phyloP scores from a whole-genome alignment of 2,888 invertebrate species.

The Eutolmus rufibarbis region DNA sequence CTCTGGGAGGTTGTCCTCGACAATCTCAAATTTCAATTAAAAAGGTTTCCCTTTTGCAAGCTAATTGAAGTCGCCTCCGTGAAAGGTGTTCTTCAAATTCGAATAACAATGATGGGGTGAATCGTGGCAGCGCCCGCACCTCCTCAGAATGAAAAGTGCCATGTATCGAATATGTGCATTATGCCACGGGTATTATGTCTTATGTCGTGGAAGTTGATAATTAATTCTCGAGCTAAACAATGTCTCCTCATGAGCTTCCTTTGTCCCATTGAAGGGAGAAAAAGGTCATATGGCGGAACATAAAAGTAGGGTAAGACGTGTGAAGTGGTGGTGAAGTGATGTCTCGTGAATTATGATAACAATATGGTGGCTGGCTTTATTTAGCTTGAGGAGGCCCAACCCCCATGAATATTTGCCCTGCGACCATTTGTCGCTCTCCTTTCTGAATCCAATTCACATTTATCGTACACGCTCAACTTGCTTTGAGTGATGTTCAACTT shows the following conservation, averaged over 20 bases:
- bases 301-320: conserved; percentile 18
- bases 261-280: not conserved
- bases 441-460: conserved; percentile 4
- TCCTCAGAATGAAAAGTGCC: not conserved
- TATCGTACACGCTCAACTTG: not conserved
- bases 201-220: conserved; percentile 30
- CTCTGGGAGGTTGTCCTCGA: not conserved
- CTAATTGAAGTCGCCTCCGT: conserved; percentile 8
- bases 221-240: conserved; percentile 27
- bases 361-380: conserved; percentile 15
- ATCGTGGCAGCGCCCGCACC: not conserved
- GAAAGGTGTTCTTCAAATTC: conserved; percentile 16
- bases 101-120: not conserved
- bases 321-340: conserved; percentile 22
- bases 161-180: conserved; percentile 17
- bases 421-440: not conserved
- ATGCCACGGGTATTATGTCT: conserved; percentile 1
- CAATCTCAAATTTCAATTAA: conserved; percentile 28
- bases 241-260: conserved; percentile 16
- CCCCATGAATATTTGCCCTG: conserved; percentile 6
- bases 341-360: conserved; percentile 26
- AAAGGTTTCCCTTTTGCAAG: conserved; percentile 29
- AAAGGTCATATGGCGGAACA: conserved; percentile 5
- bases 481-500: not conserved
- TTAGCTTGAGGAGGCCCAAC: not conserved